A percentile compares a stretch with the other conserved stretches of the same genome.
phyloP scores from a whole-genome alignment of 2,113 vertebrate species.

The Pangasianodon hypophthalmus region DNA sequence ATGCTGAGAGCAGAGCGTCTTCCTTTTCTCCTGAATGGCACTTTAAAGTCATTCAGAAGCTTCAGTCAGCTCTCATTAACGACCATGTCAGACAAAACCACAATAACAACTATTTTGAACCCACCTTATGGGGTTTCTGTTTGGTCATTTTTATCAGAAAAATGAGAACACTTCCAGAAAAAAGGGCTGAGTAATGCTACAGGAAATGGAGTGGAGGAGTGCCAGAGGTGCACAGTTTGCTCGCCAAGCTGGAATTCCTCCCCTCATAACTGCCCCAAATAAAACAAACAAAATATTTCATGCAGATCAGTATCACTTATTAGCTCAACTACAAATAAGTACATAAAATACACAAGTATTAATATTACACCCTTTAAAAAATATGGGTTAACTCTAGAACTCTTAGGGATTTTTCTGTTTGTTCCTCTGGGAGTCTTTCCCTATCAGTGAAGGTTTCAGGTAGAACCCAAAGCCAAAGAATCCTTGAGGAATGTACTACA shows the following conservation, averaged over 20 bases:
- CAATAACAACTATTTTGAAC: not conserved
- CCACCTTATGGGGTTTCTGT: not conserved
- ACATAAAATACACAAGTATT: not conserved
- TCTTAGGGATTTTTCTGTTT: not conserved
- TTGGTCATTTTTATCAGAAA: slow-evolving; percentile 36
- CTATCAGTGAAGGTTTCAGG: not conserved
- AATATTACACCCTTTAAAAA: not conserved
- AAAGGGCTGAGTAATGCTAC: slow-evolving; percentile 43
- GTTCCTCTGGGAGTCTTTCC: not conserved
- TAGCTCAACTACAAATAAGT: not conserved
- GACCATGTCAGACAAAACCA: not conserved
- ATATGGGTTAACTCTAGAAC: not conserved
- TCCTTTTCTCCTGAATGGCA: not conserved
- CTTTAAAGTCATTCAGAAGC: not conserved
- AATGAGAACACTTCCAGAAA: slow-evolving; percentile 41
- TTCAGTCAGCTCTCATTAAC: not conserved
- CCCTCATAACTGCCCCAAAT: slow-evolving; percentile 21
- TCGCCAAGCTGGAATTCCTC: slow-evolving; percentile 39
- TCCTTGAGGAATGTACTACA: not conserved
- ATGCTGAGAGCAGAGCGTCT: not conserved
- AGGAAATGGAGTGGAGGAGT: slow-evolving; percentile 45
- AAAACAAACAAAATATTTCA: slow-evolving; percentile 11
- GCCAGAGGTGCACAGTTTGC: slow-evolving; percentile 23
- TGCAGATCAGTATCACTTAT: not conserved
- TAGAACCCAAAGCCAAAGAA: not conserved